Percentiles rank a stretch among this genome's conserved stretches.
phyloP scores from a whole-genome alignment of 2,888 invertebrate species.

The Macropis europaea region DNA sequence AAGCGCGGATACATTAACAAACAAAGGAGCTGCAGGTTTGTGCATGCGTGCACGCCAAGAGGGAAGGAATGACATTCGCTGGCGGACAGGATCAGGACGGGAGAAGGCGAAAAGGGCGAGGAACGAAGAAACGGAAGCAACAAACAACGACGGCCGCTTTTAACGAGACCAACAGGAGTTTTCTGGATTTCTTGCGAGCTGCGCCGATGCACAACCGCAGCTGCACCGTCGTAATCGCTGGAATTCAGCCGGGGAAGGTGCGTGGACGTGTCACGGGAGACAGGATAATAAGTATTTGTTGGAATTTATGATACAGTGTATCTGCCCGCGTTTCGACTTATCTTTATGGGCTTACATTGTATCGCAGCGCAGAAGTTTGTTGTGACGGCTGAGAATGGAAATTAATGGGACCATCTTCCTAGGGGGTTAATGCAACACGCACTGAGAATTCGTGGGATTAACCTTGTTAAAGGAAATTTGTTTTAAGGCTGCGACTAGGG shows the following conservation, averaged over 20 bases:
- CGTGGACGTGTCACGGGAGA: slow-evolving; percentile 41
- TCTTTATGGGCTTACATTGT: slow-evolving; percentile 27
- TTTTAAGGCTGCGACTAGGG: no score
- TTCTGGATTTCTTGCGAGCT: slow-evolving; percentile 43
- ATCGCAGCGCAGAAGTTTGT: slow-evolving; percentile 21
- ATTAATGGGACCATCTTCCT: slow-evolving; percentile 11
- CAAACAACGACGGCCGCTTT: slow-evolving; percentile 45
- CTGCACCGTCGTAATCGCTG: slow-evolving; percentile 38
- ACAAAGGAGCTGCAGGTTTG: slow-evolving; percentile 68
- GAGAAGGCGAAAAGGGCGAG: slow-evolving; percentile 5
- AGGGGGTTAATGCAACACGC: no score
- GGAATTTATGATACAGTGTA: slow-evolving; percentile 44
- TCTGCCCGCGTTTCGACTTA: background rate
- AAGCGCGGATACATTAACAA: slow-evolving; percentile 71
- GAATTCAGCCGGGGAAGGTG: slow-evolving; percentile 45
- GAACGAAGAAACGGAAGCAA: slow-evolving; percentile 48
- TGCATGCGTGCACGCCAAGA: slow-evolving; percentile 37
- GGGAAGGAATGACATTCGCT: slow-evolving; percentile 57
- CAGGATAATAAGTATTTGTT: slow-evolving; percentile 51
- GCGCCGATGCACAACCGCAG: slow-evolving; percentile 35
- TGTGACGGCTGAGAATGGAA: slow-evolving; percentile 14
- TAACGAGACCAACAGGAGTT: slow-evolving; percentile 46
- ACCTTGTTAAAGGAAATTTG: no score
- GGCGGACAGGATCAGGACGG: slow-evolving; percentile 47
- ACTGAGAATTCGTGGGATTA: no score